Percentiles rank a stretch among this genome's conserved stretches.
Evolutionary conservation across 2,113 vertebrate genomes (phyloP).

Genomic region (Ondatra zibethicus): DNA sequence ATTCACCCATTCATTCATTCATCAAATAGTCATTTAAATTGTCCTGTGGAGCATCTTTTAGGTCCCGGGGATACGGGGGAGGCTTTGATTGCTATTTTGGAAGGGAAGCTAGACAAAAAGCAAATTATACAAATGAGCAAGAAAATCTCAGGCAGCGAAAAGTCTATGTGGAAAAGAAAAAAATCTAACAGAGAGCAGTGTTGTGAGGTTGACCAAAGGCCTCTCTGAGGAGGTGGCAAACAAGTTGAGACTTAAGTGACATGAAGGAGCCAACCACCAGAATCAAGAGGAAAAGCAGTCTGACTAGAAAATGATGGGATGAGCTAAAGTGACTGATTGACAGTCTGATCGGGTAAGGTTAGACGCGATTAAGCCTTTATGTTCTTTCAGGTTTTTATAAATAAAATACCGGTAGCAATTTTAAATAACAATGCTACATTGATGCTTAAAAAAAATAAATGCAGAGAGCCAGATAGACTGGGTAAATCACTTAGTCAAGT

Average conservation of each 20-base stretch:
- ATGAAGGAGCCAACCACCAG: background rate
- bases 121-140: constrained; percentile 31
- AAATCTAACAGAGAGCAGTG: background rate
- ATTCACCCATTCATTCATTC: constrained; percentile 8
- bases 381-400: constrained; percentile 24
- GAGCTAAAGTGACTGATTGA: background rate
- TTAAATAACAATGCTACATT: constrained; percentile 39
- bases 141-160: background rate
- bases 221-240: constrained; percentile 27
- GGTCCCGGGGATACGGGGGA: background rate
- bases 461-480: background rate
- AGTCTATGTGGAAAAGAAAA: background rate
- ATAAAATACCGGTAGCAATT: constrained; percentile 41
- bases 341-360: background rate
- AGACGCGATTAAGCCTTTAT: constrained; percentile 15
- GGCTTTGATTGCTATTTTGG: background rate
- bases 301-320: constrained; percentile 8
- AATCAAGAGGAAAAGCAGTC: background rate
- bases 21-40: constrained; percentile 35
- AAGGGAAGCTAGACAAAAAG: background rate
- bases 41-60: background rate
- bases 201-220: background rate
- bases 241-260: constrained; percentile 39
- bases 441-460: constrained; percentile 33
- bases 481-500: constrained; percentile 47